Evolutionary conservation across 2,113 vertebrate species (phyloP), one percentile per base, ranked within the genome.

Genomic region (human (Homo sapiens)): DNA sequence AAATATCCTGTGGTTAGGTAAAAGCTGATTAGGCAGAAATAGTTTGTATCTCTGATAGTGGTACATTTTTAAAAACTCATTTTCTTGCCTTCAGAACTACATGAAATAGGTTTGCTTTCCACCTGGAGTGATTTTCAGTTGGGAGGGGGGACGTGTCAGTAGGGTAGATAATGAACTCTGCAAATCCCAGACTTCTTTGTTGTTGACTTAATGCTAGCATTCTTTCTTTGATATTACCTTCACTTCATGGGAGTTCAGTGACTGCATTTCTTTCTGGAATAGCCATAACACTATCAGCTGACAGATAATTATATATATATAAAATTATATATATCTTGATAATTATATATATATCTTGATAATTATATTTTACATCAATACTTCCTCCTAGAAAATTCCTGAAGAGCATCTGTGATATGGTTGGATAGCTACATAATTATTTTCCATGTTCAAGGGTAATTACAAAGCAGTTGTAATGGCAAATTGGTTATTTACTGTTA

Each of bases 391-490:
- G 52, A 86, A 64, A 86, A 94, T 97, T 97, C 94, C 1, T 0
- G 35, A 16, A 35, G 75, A 90, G 88, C 92, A 95, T 66, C 72
- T 89, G 45, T 89, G 70, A 57, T 27, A 0, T 3, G 57, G 79
- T 92, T 93, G 20, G 35, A 9, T 79, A 80, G 66, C 93, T 96
- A 27, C 40, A 45, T 97, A 78, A 68, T 97, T 32, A 0, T 68
- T 80, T 97, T 97, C 55, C 12, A 0, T 22, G 40, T 93, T 97
- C 45, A 97, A 59, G 30, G 93, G 57, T 97, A 5, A 81, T 59
- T 96, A 45, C 86, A 93, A 97, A 93, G 94, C 91, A 95, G 52
- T 93, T 98, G 70, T 84, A 88, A 78, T 68, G 89, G 94, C 93
- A 97, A 81, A 94, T 94, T 97, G 82, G 81, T 97, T 94, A 57